Percentiles rank a stretch among this genome's conserved stretches.
These are phyloP conservation scores for Orussus abietinus DNA, from an alignment of 1,140 invertebrate species.

Conservation along the genomic window DNA sequence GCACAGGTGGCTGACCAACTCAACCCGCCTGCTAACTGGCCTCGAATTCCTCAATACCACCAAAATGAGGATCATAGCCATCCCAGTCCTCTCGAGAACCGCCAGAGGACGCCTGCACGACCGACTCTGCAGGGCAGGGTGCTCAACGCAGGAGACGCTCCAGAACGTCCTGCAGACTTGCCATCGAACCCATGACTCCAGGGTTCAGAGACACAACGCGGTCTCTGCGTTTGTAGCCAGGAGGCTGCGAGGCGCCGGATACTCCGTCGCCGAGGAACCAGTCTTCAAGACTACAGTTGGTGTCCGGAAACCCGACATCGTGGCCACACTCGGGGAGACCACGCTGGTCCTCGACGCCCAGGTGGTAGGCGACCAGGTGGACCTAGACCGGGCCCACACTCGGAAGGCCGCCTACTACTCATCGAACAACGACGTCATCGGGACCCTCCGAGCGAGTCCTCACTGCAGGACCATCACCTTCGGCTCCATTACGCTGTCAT, in stretches of 20 bases:
- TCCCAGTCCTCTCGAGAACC: slow-evolving; percentile 26
- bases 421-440: neutral
- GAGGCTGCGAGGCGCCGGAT: neutral
- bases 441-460: neutral
- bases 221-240: slow-evolving; percentile 1
- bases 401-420: slow-evolving; percentile 6
- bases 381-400: slow-evolving; percentile 6
- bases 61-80: slow-evolving; percentile 27
- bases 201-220: slow-evolving; percentile 10
- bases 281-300: slow-evolving; percentile 4
- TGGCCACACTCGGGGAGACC: neutral
- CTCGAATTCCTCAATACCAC: slow-evolving; percentile 29
- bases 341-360: slow-evolving; percentile 16
- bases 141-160: neutral
- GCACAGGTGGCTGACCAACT: slow-evolving; percentile 12
- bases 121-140: slow-evolving; percentile 13
- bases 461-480: neutral
- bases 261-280: slow-evolving; percentile 1
- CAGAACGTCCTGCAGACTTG: slow-evolving; percentile 14
- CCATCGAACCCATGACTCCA: slow-evolving; percentile 5
- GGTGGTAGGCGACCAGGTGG: slow-evolving; percentile 6
- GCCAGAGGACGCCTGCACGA: slow-evolving; percentile 18
- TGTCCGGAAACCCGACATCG: slow-evolving; percentile 11
- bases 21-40: slow-evolving; percentile 16
- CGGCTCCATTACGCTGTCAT: slow-evolving; percentile 7